phyloP scores from a whole-genome alignment of 2,113 vertebrate species.

The Corydoras sp. region DNA sequence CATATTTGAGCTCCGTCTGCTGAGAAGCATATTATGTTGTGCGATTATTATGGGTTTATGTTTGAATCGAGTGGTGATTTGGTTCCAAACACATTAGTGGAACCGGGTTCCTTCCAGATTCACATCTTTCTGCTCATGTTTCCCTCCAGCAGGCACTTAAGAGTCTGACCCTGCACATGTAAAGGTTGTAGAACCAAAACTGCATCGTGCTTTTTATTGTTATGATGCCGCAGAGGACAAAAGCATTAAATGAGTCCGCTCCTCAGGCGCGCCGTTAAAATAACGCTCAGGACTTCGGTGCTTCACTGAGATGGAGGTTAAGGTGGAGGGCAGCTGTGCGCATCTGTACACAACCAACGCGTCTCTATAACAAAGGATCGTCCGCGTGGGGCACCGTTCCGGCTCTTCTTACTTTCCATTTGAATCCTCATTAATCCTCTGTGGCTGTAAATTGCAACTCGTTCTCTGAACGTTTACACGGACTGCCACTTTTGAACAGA shows the following conservation, averaged over 20 bases:
- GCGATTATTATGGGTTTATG: constrained; percentile 63
- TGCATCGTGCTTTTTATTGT: constrained; percentile 89
- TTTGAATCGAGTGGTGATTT: constrained; percentile 55
- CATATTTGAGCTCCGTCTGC: constrained; percentile 11
- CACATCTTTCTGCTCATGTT: constrained; percentile 72
- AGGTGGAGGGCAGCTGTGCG: constrained; percentile 53
- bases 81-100: too few relatives aligned
- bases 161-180: constrained; percentile 72
- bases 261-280: constrained; percentile 82
- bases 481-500: too few relatives aligned
- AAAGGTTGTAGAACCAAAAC: constrained; percentile 84
- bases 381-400: too few relatives aligned
- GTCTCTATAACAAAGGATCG: too few relatives aligned
- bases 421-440: too few relatives aligned
- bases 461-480: too few relatives aligned
- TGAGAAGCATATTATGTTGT: constrained; percentile 59
- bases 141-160: constrained; percentile 82
- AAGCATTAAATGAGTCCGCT: constrained; percentile 76
- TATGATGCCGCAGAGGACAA: constrained; percentile 76
- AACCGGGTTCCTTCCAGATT: constrained; percentile 59
- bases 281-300: constrained; percentile 62
- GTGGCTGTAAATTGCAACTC: too few relatives aligned
- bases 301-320: constrained; percentile 49
- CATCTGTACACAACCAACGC: neutral
- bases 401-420: too few relatives aligned